These are phyloP conservation scores for Eledona agricola DNA, from an alignment of 2,888 invertebrate genomes.

Conservation along the genomic window DNA sequence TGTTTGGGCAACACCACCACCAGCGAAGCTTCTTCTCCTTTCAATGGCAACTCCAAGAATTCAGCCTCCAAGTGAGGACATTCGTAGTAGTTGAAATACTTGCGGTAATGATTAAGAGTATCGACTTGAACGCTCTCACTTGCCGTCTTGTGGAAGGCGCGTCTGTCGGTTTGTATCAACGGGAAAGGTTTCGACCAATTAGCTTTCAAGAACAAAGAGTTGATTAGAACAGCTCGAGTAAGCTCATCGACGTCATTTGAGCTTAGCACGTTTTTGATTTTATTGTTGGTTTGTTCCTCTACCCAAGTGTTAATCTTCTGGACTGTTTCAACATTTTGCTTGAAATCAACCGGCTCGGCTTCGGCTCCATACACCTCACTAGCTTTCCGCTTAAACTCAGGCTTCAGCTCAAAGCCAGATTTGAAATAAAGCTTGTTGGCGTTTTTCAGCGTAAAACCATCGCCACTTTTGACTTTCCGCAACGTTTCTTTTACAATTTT, in stretches of 20 bases:
- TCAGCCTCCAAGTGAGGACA: neutral
- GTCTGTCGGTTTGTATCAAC: neutral
- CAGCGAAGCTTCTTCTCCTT: slow-evolving; percentile 6
- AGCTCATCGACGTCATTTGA: neutral
- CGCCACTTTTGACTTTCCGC: neutral
- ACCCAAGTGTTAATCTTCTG: slow-evolving; percentile 3
- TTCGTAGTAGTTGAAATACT: slow-evolving; percentile 4
- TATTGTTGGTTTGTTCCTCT: slow-evolving; percentile 5
- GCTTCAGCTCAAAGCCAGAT: slow-evolving; percentile 1
- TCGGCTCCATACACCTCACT: neutral
- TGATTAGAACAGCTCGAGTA: slow-evolving; percentile 6
- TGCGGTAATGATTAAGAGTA: neutral
- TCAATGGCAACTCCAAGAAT: slow-evolving; percentile 13
- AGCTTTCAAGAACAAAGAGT: slow-evolving; percentile 14
- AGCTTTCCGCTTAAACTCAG: slow-evolving; percentile 1
- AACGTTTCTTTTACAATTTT: neutral
- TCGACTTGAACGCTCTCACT: neutral
- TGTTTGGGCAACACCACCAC: slow-evolving; percentile 7
- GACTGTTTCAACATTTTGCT: neutral
- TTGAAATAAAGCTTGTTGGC: slow-evolving; percentile 5
- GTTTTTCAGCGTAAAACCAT: neutral
- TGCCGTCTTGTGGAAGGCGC: neutral
- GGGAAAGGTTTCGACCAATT: neutral
- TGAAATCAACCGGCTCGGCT: neutral
- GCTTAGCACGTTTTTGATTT: slow-evolving; percentile 7